phyloP scores from a whole-genome alignment of 2,888 invertebrate species.

The Cremastinae sp. region DNA sequence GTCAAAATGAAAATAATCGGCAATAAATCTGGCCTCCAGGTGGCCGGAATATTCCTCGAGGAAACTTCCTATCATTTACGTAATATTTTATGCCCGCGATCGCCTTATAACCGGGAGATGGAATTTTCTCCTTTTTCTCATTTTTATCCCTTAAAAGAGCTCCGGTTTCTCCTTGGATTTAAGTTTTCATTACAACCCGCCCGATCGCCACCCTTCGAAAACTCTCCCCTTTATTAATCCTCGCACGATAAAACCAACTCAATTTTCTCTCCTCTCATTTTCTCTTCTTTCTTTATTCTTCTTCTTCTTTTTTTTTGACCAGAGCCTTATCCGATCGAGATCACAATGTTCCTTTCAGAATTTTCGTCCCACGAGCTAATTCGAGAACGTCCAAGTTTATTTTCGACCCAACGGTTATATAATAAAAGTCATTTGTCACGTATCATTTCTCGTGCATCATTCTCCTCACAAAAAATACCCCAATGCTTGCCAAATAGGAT shows the following conservation, averaged over 20 bases:
- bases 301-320: neutral
- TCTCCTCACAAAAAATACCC: too few species aligned
- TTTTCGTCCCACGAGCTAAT: neutral
- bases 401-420: too few species aligned
- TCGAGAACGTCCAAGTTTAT: too few species aligned
- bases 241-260: constrained; percentile 13
- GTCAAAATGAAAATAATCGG: constrained; percentile 67
- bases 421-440: too few species aligned
- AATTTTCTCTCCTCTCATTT: neutral
- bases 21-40: constrained; percentile 63
- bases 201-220: neutral
- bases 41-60: constrained; percentile 3
- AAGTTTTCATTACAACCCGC: constrained; percentile 36
- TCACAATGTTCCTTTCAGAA: constrained; percentile 10
- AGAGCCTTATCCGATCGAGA: constrained; percentile 5
- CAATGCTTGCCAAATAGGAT: too few species aligned
- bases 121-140: neutral
- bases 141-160: neutral
- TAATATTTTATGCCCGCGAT: constrained; percentile 2
- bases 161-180: neutral
- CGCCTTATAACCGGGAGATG: constrained; percentile 1
- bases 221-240: constrained; percentile 13
- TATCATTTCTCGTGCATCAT: too few species aligned
- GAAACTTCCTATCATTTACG: neutral
- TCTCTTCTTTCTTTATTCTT: neutral